Evolutionary conservation across 2,113 vertebrate species (phyloP).

Genomic region (Australoheros scitulus): DNA sequence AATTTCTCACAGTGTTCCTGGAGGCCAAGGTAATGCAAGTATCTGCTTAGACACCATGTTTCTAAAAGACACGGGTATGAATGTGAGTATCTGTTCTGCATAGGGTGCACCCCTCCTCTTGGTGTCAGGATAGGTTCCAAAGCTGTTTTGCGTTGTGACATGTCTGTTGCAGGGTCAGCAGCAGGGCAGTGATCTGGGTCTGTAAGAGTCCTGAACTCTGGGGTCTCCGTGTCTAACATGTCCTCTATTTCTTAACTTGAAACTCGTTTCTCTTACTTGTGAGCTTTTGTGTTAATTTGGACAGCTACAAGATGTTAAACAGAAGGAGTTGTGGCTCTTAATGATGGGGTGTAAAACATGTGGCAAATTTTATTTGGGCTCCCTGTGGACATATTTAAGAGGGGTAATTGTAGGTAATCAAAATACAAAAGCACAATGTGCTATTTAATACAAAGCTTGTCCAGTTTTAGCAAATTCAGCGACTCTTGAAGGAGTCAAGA

Average conservation of each 20-base stretch:
- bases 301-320: constrained; percentile 19
- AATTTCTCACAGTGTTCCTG: too few species aligned
- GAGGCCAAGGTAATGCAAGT: too few species aligned
- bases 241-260: constrained; percentile 12
- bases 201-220: constrained; percentile 6
- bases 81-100: background rate
- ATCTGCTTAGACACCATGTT: too few species aligned
- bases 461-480: constrained; percentile 39
- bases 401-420: constrained; percentile 62
- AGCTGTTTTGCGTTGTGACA: constrained; percentile 10
- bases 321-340: constrained; percentile 35
- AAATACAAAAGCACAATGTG: constrained; percentile 43
- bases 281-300: constrained; percentile 23
- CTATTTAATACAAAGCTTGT: constrained; percentile 37
- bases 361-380: constrained; percentile 41
- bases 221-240: background rate
- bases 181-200: constrained; percentile 31
- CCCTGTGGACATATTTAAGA: constrained; percentile 50
- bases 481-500: constrained; percentile 15
- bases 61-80: background rate
- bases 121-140: background rate
- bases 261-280: background rate
- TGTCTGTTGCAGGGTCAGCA: constrained; percentile 29
- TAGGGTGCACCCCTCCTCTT: background rate
- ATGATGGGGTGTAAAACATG: constrained; percentile 45